Percentiles rank a stretch among this genome's conserved stretches.
phyloP scores from a whole-genome alignment of 2,888 invertebrate genomes.

The Limnephilus rhombicus region DNA sequence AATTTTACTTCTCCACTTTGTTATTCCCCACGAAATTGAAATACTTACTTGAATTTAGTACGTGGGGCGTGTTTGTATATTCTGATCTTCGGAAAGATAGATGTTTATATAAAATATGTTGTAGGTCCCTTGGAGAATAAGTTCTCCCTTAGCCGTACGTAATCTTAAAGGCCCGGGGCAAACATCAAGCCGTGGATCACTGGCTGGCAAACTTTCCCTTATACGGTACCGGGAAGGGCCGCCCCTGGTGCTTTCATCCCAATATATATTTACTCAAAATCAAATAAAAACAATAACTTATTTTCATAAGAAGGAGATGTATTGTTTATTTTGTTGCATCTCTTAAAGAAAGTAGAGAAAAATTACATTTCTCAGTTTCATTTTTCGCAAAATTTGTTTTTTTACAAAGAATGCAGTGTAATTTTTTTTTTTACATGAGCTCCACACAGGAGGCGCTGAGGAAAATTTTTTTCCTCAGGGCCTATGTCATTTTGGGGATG shows the following conservation, averaged over 20 bases:
- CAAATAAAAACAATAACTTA: neutral
- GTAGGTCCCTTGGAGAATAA: neutral
- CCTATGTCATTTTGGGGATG: no score
- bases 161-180: slow-evolving; percentile 57
- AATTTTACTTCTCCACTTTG: neutral
- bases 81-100: slow-evolving; percentile 23
- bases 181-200: slow-evolving; percentile 59
- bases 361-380: neutral
- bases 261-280: neutral
- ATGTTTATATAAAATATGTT: slow-evolving; percentile 44
- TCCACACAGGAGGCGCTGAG: no score
- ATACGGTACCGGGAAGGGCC: slow-evolving; percentile 12
- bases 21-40: slow-evolving; percentile 5
- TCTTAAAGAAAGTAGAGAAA: neutral
- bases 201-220: slow-evolving; percentile 52
- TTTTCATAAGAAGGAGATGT: neutral
- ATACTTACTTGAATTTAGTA: slow-evolving; percentile 10
- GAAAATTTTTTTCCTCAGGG: no score
- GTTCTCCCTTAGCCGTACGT: slow-evolving; percentile 50
- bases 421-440: no score
- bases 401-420: no score
- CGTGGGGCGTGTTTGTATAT: slow-evolving; percentile 28
- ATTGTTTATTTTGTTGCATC: neutral
- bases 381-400: neutral
- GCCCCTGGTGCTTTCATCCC: neutral